phyloP scores from a whole-genome alignment of 2,113 vertebrate genomes.

The Budorcas taxicolor region DNA sequence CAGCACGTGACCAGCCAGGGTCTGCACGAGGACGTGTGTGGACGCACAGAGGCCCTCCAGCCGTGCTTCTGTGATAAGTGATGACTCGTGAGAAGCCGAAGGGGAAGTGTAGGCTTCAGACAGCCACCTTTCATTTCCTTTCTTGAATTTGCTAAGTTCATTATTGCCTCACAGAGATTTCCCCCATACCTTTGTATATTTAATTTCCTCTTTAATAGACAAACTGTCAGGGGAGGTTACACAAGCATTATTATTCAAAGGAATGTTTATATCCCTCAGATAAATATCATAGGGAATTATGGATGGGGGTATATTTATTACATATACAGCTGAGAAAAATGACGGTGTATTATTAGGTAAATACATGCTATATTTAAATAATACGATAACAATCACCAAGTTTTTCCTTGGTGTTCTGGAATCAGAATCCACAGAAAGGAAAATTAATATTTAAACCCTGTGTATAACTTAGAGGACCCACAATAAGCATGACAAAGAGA shows the following conservation, averaged over 20 bases:
- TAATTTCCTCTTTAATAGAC: constrained; percentile 75
- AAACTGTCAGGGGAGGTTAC: constrained; percentile 66
- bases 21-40: accelerated
- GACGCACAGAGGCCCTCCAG: background rate
- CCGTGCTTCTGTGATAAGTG: background rate
- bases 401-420: constrained; percentile 39
- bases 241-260: constrained; percentile 63
- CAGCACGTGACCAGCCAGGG: accelerated
- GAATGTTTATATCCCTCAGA: constrained; percentile 67
- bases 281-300: constrained; percentile 61
- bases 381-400: constrained; percentile 46
- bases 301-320: constrained; percentile 45
- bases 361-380: constrained; percentile 62
- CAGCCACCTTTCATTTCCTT: background rate
- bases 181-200: constrained; percentile 55
- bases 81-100: background rate
- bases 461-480: background rate
- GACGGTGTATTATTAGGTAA: constrained; percentile 39
- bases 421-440: constrained; percentile 54
- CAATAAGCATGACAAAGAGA: constrained; percentile 27
- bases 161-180: background rate
- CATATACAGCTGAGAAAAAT: constrained; percentile 25
- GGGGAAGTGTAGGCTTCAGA: background rate
- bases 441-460: constrained; percentile 59
- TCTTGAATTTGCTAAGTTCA: constrained; percentile 38